Evolutionary conservation across 2,797 vertebrate species (phyloP).

Genomic region (Spinus olivaceus): DNA sequence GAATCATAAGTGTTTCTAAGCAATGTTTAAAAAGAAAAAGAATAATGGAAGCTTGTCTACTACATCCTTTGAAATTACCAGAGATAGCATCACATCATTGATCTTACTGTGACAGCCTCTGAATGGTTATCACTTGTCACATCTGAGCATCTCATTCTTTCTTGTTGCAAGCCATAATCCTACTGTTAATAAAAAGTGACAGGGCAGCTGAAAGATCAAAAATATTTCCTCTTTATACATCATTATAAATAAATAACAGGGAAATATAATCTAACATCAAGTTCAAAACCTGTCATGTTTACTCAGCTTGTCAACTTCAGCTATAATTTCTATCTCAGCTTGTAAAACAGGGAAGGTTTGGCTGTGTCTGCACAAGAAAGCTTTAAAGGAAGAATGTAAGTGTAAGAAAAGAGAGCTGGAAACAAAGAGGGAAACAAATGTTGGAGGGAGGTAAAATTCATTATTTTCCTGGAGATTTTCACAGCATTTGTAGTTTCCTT

Average conservation of each 20-base stretch:
- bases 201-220: conserved; percentile 27
- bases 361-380: background rate
- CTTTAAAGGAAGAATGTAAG: background rate
- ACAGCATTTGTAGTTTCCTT: background rate
- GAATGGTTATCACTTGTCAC: conserved; percentile 24
- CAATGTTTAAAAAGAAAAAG: background rate
- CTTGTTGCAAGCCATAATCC: background rate
- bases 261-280: background rate
- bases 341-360: background rate
- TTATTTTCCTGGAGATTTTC: background rate
- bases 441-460: background rate
- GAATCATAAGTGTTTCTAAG: background rate
- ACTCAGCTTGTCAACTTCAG: background rate
- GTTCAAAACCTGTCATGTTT: background rate
- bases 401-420: background rate
- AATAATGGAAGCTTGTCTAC: background rate
- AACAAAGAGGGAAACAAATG: background rate
- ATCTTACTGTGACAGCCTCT: background rate
- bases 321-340: background rate
- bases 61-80: background rate
- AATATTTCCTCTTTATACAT: conserved; percentile 35
- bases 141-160: conserved; percentile 19
- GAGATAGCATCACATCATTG: background rate
- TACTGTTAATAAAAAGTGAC: conserved; percentile 21
- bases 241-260: conserved; percentile 12